These are phyloP conservation scores for Saccopteryx bilineata DNA, from an alignment of 2,113 vertebrate species.

Conservation along the genomic window DNA sequence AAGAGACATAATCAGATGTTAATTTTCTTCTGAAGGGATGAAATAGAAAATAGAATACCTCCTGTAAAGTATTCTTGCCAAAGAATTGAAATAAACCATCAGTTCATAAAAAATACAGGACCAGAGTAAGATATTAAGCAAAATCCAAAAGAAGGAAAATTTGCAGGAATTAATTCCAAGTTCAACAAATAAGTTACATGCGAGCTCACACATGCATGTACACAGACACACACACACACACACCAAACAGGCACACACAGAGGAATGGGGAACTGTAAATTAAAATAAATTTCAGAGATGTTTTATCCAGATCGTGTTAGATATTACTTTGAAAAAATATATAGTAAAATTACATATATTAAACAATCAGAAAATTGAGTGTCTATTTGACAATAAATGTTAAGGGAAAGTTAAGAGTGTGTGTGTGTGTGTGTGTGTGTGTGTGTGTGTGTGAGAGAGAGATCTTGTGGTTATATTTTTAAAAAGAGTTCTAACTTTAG, in stretches of 20 bases:
- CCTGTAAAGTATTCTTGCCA: not conserved
- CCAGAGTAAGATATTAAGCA: not conserved
- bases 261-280: not conserved
- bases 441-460: too few species aligned
- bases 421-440: not conserved
- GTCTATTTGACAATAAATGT: not conserved
- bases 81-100: not conserved
- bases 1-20: not conserved
- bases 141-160: not conserved
- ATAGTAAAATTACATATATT: not conserved
- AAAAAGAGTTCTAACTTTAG: not conserved
- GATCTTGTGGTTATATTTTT: not conserved
- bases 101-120: not conserved
- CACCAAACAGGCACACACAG: not conserved
- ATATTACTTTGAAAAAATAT: not conserved
- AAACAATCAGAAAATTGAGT: not conserved
- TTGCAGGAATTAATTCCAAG: not conserved
- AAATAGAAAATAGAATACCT: not conserved
- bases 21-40: not conserved
- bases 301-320: not conserved
- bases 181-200: not conserved
- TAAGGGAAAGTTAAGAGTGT: not conserved
- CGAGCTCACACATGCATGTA: not conserved
- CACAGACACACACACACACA: fast-evolving
- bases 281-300: not conserved